A percentile compares a stretch with the other conserved stretches of the same genome.
These are phyloP conservation scores for Leptopilina clavipes DNA, from an alignment of 1,140 invertebrate genomes.

Conservation along the genomic window DNA sequence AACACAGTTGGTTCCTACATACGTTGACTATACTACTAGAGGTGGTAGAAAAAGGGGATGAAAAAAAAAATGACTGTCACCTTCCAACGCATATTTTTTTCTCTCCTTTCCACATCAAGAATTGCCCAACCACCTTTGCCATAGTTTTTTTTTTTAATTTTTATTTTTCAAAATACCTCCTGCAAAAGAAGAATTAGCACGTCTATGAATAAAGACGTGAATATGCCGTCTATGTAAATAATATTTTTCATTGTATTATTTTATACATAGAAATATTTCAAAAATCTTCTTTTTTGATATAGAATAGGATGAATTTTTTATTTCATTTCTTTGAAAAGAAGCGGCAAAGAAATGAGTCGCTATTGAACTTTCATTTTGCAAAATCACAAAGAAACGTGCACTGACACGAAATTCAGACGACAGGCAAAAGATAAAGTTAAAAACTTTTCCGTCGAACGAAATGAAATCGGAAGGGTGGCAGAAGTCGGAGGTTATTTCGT, in stretches of 20 bases:
- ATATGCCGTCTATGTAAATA: neutral
- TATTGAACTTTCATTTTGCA: constrained; percentile 27
- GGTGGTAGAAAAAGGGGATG: constrained; percentile 54
- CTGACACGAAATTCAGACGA: constrained; percentile 37
- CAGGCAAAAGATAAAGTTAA: constrained; percentile 56
- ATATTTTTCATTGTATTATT: neutral
- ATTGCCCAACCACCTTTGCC: constrained; percentile 56
- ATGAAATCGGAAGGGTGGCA: constrained; percentile 57
- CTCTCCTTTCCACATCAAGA: constrained; percentile 68
- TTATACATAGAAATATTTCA: constrained; percentile 35
- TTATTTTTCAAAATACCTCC: constrained; percentile 58
- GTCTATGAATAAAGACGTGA: no score
- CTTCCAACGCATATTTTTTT: constrained; percentile 64
- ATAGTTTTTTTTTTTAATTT: constrained; percentile 14
- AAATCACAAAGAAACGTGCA: constrained; percentile 42
- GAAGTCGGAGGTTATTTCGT: constrained; percentile 48
- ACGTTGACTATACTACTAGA: constrained; percentile 17
- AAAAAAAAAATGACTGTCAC: constrained; percentile 50
- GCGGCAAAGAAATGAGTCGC: neutral
- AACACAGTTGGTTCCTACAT: constrained; percentile 44
- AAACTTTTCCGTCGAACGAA: constrained; percentile 60
- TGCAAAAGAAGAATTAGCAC: constrained; percentile 7
- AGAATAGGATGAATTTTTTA: no score
- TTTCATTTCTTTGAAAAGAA: neutral
- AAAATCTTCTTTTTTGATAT: no score